These are phyloP conservation scores for Biston stratarius DNA, from an alignment of 2,888 invertebrate species.

Conservation along the genomic window DNA sequence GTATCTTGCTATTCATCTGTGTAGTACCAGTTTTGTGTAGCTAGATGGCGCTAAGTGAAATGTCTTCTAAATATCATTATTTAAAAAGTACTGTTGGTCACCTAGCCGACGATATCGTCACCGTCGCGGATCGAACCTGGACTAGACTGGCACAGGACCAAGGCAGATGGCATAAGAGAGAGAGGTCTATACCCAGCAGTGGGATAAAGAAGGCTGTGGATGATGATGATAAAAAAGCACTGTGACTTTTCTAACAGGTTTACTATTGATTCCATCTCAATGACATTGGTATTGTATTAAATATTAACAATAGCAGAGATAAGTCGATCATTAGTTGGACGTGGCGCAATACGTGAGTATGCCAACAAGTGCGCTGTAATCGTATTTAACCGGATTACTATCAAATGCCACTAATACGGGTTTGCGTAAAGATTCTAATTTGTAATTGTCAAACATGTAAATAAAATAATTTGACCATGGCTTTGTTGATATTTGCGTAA, in stretches of 20 bases:
- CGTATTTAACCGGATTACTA: conserved; percentile 13
- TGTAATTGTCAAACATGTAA: conserved; percentile 4
- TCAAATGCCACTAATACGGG: conserved; percentile 17
- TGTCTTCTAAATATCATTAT: no score
- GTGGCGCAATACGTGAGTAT: conserved; percentile 22
- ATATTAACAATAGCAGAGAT: conserved; percentile 23
- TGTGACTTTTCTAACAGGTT: not conserved
- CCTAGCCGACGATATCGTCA: no score
- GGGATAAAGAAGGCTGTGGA: no score
- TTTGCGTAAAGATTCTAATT: conserved; percentile 18
- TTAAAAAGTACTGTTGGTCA: no score
- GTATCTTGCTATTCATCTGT: no score
- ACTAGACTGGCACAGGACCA: no score
- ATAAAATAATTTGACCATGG: not conserved
- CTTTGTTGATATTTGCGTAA: not conserved
- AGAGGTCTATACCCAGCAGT: no score
- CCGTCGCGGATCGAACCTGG: no score
- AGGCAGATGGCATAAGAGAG: no score
- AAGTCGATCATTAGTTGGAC: conserved; percentile 18
- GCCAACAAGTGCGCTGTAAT: conserved; percentile 21
- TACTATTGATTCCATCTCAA: conserved; percentile 9
- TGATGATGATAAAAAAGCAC: not conserved
- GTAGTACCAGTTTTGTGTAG: no score
- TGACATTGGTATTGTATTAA: conserved; percentile 11
- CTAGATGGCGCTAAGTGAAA: no score